Evolutionary conservation across 2,888 invertebrate species (phyloP).

Genomic region (Hesperia comma): DNA sequence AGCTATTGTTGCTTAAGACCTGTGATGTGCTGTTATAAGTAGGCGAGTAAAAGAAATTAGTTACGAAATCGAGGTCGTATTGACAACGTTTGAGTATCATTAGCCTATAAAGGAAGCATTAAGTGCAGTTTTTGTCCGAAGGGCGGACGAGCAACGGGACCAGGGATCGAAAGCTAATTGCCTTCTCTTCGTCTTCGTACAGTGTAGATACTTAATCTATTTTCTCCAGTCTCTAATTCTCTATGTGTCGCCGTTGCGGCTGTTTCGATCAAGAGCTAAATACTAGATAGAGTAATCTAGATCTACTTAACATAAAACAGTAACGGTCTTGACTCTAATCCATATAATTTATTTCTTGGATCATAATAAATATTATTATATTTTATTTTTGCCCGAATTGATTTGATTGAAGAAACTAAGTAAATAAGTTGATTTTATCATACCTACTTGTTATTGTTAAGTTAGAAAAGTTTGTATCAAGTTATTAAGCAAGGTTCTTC

Average conservation of each 20-base stretch:
- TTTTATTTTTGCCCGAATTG: too few relatives aligned
- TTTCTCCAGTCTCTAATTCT: slow-evolving; percentile 6
- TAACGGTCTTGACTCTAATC: too few relatives aligned
- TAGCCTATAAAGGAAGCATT: slow-evolving; percentile 32
- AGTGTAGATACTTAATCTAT: neutral
- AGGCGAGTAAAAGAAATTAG: slow-evolving; percentile 25
- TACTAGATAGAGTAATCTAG: neutral
- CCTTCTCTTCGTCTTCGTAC: neutral
- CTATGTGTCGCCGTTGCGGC: neutral
- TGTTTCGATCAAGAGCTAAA: neutral
- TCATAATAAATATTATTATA: too few relatives aligned
- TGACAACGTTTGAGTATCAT: slow-evolving; percentile 28
- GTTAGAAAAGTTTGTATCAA: too few relatives aligned
- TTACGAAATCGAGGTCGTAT: slow-evolving; percentile 33
- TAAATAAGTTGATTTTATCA: too few relatives aligned
- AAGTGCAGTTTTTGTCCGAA: slow-evolving; percentile 28
- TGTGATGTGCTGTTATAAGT: slow-evolving; percentile 16
- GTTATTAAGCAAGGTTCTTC: too few relatives aligned
- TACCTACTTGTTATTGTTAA: too few relatives aligned
- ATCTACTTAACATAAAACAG: too few relatives aligned
- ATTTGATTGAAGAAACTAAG: too few relatives aligned
- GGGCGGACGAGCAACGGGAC: slow-evolving; percentile 27
- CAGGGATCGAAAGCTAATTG: slow-evolving; percentile 29
- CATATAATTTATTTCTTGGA: too few relatives aligned
- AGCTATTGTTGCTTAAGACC: slow-evolving; percentile 45